These are phyloP conservation scores for Hafferia zeledoni DNA, from an alignment of 2,797 vertebrate genomes.

Conservation along the genomic window DNA sequence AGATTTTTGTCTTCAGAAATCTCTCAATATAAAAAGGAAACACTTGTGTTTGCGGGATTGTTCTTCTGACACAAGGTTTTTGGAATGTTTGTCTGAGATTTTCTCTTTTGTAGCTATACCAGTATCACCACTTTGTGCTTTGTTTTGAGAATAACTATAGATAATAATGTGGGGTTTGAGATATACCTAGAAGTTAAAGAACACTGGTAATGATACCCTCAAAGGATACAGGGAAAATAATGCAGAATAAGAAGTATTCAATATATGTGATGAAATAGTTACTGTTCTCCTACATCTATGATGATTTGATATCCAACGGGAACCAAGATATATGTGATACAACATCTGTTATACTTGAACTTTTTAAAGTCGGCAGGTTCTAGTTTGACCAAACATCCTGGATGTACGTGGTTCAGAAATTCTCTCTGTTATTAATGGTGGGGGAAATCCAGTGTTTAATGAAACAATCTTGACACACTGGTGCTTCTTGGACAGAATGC, in stretches of 20 bases:
- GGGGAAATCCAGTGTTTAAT: background rate
- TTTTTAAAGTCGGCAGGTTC: background rate
- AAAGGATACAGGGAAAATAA: background rate
- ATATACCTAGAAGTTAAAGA: background rate
- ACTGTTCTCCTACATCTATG: background rate
- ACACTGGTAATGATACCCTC: background rate
- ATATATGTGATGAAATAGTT: background rate
- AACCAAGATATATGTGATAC: rapidly evolving
- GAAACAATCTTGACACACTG: background rate
- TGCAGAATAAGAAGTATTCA: background rate
- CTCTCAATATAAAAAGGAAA: background rate
- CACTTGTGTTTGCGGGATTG: background rate
- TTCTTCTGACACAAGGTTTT: background rate
- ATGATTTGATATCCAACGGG: background rate
- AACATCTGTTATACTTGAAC: background rate
- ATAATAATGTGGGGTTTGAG: background rate
- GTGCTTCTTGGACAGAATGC: background rate
- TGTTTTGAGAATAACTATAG: background rate
- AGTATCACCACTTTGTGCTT: background rate
- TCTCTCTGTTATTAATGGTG: background rate
- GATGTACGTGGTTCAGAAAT: background rate
- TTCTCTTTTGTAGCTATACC: background rate
- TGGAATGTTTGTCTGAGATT: background rate
- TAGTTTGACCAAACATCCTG: background rate
- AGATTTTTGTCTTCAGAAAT: background rate